These are phyloP conservation scores for Suillia variegata DNA, from an alignment of 2,888 invertebrate genomes.

Conservation along the genomic window DNA sequence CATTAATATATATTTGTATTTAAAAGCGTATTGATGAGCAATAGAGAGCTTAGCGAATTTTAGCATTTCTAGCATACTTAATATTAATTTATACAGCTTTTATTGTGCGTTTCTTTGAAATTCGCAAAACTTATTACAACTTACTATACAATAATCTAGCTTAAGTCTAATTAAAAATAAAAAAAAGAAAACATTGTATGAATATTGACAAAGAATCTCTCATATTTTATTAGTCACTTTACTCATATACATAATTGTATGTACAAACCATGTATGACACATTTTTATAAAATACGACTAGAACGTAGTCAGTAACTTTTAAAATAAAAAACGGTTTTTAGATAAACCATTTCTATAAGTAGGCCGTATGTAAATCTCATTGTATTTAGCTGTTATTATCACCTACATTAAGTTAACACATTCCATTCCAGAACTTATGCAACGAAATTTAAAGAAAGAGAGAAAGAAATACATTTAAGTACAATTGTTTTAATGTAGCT, in stretches of 20 bases:
- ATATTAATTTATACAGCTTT: background rate
- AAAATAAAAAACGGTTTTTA: no score
- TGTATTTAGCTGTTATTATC: no score
- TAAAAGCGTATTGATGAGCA: constrained; percentile 2
- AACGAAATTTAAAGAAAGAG: no score
- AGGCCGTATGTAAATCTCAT: no score
- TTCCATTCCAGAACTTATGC: no score
- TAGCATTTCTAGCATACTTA: background rate
- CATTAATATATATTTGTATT: background rate
- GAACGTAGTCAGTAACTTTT: no score
- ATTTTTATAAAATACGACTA: background rate
- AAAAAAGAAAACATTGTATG: background rate
- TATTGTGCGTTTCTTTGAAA: background rate
- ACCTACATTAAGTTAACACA: no score
- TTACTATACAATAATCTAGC: background rate
- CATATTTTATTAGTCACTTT: background rate
- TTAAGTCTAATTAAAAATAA: background rate
- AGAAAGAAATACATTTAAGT: no score
- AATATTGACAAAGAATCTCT: no score
- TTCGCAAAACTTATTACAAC: no score
- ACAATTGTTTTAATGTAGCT: no score
- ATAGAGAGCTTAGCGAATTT: constrained; percentile 12
- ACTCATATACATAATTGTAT: background rate
- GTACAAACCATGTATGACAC: background rate
- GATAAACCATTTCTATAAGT: no score